Evolutionary conservation across 2,113 vertebrate species (phyloP), one percentile per base, ranked within the genome.

Genomic region (Antechinus flavipes): DNA sequence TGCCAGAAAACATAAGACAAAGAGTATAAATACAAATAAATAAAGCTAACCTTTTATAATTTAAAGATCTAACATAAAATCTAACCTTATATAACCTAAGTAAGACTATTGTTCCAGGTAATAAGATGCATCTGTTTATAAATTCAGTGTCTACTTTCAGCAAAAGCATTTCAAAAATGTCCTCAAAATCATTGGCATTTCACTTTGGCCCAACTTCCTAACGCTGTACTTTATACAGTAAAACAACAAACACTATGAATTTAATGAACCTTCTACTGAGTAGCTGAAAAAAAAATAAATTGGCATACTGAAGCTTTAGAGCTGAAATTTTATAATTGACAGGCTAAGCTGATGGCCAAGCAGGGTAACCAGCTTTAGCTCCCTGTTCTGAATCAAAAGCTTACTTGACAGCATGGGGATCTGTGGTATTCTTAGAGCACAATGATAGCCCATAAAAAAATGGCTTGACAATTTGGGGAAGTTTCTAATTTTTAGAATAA

Each of bases 221-320:
- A 35, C 23, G 30, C 5, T 68, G 16, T 95, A 19, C 54, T 54
- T 90, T 91, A 89, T 47, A 94, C 92, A 95, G 12, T 50, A 14
- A 52, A 50, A 47, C 49, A 94, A 9, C 0, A 0, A 94, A 9
- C 0, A 0, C 0, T 35, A 6, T 30, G 24, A 25, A 90, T 94
- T 50, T 96, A 50, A 50, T 90, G 54, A 90, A 54, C 92, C 6
- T 93, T 14, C 54, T 55, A 54, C 16, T 46, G 94, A 84, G 50
- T 96, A 97, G 95, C 54, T 96, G 96, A 97, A 91, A 97, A 96
- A 47, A 97, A 98, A 97, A 98, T 97, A 98, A 97, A 95, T 90
- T 98, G 97, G 90, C 98, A 94, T 91, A 94, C 53, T 94, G 93
- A 97, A 96, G 19, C 47, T 56, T 95, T 96, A 89, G 94, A 95